Conservation (phyloP, 2,113 vertebrate species). For the Zeus faber region DNA sequence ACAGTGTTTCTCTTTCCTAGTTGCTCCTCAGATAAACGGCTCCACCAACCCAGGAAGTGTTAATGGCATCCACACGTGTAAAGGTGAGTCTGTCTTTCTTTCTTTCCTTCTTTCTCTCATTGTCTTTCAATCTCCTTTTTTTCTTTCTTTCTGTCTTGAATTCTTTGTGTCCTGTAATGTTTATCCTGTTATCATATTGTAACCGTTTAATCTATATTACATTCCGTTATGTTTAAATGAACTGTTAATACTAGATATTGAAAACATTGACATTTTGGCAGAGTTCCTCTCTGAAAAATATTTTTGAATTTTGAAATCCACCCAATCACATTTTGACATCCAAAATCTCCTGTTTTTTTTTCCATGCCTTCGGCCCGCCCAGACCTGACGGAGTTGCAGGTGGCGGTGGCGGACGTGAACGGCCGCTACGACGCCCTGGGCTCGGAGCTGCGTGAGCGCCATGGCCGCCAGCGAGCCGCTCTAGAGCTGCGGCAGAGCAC, state of each 20-base stretch:
- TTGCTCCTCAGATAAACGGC: conserved; percentile 73
- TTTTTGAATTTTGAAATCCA: no score
- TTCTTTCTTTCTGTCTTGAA: background rate
- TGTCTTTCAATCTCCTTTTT: background rate
- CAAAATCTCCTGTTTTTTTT: background rate
- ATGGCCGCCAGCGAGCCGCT: conserved; percentile 72
- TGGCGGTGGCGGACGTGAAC: conserved; percentile 85
- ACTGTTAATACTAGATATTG: no score
- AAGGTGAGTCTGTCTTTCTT: conserved; percentile 83
- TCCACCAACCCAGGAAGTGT: conserved; percentile 82
- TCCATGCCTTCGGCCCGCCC: conserved; percentile 22
- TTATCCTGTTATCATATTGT: no score
- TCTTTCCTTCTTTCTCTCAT: background rate
- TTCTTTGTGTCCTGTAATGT: background rate
- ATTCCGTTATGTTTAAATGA: no score
- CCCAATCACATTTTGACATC: background rate
- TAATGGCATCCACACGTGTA: conserved; percentile 98
- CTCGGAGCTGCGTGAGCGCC: conserved; percentile 72
- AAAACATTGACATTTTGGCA: no score
- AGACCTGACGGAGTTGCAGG: conserved; percentile 96
- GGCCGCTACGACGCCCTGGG: conserved; percentile 82
- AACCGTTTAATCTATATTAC: no score
- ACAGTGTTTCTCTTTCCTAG: conserved; percentile 63
- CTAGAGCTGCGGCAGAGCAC: conserved; percentile 79
- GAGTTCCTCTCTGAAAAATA: no score